Evolutionary conservation across 1,140 invertebrate species (phyloP).

Genomic region (Venustaconcha ellipsiformis): DNA sequence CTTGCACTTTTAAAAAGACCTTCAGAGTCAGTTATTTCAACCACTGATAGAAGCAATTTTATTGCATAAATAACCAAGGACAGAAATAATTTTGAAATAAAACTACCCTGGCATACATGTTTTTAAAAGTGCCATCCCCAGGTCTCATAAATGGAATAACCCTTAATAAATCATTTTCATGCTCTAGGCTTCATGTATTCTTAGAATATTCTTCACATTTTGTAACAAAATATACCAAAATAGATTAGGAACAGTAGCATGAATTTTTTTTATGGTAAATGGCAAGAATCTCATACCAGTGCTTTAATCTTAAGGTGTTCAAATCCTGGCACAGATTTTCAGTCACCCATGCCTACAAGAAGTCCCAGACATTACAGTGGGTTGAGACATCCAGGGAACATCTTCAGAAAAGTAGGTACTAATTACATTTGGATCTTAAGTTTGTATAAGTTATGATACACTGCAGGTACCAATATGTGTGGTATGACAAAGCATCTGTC

Average conservation of each 20-base stretch:
- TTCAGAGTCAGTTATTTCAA: too few species aligned
- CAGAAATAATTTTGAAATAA: too few species aligned
- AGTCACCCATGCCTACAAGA: conserved; percentile 58
- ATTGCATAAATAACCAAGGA: too few species aligned
- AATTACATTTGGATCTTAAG: background rate
- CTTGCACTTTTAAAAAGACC: too few species aligned
- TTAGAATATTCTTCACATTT: background rate
- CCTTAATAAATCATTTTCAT: background rate
- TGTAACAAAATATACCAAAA: background rate
- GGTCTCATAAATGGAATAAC: too few species aligned
- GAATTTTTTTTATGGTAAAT: background rate
- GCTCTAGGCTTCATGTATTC: background rate
- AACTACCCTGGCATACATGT: too few species aligned
- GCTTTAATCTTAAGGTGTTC: conserved; percentile 33
- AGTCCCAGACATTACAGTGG: conserved; percentile 49
- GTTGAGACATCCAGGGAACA: conserved; percentile 39
- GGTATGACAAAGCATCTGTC: background rate
- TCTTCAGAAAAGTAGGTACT: conserved; percentile 42
- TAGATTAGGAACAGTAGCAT: background rate
- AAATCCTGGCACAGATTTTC: conserved; percentile 54
- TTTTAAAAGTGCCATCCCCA: too few species aligned
- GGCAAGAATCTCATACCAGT: background rate
- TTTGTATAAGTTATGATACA: background rate
- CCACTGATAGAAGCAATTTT: too few species aligned
- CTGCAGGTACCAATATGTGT: conserved; percentile 11